These are phyloP conservation scores for Erpobdella octoculata DNA, from an alignment of 2,888 invertebrate genomes.

Conservation along the genomic window DNA sequence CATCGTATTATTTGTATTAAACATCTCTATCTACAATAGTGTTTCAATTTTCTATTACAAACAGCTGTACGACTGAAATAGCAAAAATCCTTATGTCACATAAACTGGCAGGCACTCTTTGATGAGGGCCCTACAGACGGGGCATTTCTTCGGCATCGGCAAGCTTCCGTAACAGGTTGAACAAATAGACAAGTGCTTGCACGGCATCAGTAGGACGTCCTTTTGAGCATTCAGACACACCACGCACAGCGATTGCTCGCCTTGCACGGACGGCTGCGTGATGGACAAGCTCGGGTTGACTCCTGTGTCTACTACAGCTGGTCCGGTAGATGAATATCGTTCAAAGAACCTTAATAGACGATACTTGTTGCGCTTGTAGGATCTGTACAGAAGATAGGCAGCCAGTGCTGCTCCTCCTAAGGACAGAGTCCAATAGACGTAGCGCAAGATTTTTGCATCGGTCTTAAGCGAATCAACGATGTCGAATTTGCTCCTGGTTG, in stretches of 20 bases:
- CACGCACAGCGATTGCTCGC: slow-evolving; percentile 65
- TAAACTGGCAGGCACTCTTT: slow-evolving; percentile 68
- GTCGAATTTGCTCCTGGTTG: slow-evolving; percentile 69
- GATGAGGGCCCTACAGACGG: slow-evolving; percentile 69
- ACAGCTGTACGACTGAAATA: too few species aligned
- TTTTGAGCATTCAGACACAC: slow-evolving; percentile 77
- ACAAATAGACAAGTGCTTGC: slow-evolving; percentile 82
- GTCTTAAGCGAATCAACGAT: slow-evolving; percentile 67
- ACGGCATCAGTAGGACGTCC: slow-evolving; percentile 77
- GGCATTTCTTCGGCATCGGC: slow-evolving; percentile 60
- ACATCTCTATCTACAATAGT: too few species aligned
- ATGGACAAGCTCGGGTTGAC: slow-evolving; percentile 9
- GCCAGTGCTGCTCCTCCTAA: slow-evolving; percentile 57
- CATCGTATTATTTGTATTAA: too few species aligned
- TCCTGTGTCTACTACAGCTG: not conserved
- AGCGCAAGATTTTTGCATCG: slow-evolving; percentile 58
- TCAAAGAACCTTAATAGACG: slow-evolving; percentile 19
- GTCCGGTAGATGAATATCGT: not conserved
- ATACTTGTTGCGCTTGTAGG: slow-evolving; percentile 28
- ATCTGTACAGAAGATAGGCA: slow-evolving; percentile 57
- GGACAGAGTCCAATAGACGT: slow-evolving; percentile 58
- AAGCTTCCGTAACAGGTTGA: slow-evolving; percentile 74
- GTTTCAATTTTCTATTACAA: too few species aligned
- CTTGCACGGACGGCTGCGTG: slow-evolving; percentile 40
- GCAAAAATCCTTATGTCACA: slow-evolving; percentile 56